Evolutionary conservation across 23 tunicate genomes (phyloP).

Genomic region (Styela clava): DNA sequence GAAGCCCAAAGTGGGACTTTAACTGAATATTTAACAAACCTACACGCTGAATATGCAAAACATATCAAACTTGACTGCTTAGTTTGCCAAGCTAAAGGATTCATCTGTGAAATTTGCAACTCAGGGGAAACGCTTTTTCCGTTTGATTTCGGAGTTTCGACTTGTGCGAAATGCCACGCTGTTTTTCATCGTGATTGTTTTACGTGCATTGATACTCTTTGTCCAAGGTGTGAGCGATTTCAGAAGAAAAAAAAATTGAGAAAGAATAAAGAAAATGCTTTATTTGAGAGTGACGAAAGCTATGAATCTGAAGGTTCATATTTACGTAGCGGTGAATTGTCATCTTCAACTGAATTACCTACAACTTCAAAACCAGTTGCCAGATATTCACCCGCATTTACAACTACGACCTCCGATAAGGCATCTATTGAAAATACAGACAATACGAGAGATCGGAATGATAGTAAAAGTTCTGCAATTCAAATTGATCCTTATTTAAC

Average conservation of each 20-base stretch:
- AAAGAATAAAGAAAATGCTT: not conserved
- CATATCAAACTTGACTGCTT: constrained; percentile 92
- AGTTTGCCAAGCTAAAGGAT: constrained; percentile 89
- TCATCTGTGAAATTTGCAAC: constrained; percentile 93
- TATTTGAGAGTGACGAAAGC: not conserved
- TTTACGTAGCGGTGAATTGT: not conserved
- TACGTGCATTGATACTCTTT: constrained; percentile 39
- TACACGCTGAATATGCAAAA: constrained; percentile 61
- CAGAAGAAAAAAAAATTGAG: constrained; percentile 1
- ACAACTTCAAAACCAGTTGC: too few species aligned
- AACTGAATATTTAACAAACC: constrained; percentile 35
- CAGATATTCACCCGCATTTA: not conserved
- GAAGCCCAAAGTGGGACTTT: constrained; percentile 46
- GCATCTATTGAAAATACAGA: too few species aligned
- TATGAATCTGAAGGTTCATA: not conserved
- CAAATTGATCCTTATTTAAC: not conserved
- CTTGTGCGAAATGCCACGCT: constrained; percentile 71
- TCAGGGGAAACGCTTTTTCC: constrained; percentile 82
- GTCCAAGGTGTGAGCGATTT: constrained; percentile 68
- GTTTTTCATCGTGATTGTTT: constrained; percentile 90
- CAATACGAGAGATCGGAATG: not conserved
- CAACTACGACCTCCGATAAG: not conserved
- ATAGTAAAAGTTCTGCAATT: not conserved
- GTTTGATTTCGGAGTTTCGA: constrained; percentile 66
- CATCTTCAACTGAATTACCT: not conserved